These are phyloP conservation scores for Gopherus evgoodei DNA, from an alignment of 2,113 vertebrate species.

Conservation along the genomic window DNA sequence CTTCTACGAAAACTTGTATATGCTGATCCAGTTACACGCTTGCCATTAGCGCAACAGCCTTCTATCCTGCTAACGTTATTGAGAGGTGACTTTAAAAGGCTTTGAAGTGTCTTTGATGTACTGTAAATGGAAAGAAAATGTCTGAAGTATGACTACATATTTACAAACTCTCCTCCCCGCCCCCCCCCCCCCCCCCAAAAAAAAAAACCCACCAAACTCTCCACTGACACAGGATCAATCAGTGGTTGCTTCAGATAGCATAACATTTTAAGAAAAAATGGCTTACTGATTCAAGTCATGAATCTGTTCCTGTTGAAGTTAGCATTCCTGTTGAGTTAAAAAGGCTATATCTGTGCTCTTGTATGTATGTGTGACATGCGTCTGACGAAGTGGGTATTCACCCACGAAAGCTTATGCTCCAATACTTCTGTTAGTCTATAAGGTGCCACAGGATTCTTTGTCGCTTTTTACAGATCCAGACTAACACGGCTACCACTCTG, in stretches of 20 bases:
- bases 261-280: neutral
- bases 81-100: constrained; percentile 81
- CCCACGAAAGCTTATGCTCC: too few species aligned
- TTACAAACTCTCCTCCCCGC: neutral
- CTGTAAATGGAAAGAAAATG: neutral
- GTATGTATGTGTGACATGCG: neutral
- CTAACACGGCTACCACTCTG: too few species aligned
- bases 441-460: too few species aligned
- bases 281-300: neutral
- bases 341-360: neutral
- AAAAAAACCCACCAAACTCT: neutral
- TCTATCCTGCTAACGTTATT: constrained; percentile 86
- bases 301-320: neutral
- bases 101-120: neutral
- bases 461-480: too few species aligned
- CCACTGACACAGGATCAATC: neutral
- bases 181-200: neutral
- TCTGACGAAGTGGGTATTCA: too few species aligned
- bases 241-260: neutral
- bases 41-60: constrained; percentile 83
- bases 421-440: too few species aligned
- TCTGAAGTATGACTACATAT: neutral
- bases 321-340: neutral
- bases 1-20: constrained; percentile 90
- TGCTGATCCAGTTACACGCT: constrained; percentile 85